Evolutionary conservation across 2,113 vertebrate genomes (phyloP).

Genomic region (Pungitius pungitius): DNA sequence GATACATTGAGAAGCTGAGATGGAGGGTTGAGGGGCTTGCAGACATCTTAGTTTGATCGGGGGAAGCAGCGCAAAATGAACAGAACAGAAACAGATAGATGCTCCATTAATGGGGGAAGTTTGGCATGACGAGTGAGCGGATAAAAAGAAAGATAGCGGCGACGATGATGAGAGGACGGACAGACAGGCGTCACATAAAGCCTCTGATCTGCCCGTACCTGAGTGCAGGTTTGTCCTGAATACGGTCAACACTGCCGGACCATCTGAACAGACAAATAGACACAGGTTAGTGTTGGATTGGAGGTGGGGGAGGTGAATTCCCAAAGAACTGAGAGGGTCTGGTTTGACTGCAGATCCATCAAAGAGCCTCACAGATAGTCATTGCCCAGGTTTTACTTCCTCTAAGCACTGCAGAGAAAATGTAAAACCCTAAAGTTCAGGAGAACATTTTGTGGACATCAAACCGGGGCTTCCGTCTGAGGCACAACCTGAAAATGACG

Average conservation of each 20-base stretch:
- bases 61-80: slow-evolving; percentile 12
- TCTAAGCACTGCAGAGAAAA: background rate
- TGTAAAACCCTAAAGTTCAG: background rate
- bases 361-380: background rate
- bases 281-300: slow-evolving; percentile 30
- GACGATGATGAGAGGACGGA: slow-evolving; percentile 40
- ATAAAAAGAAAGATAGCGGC: background rate
- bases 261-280: slow-evolving; percentile 70
- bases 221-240: slow-evolving; percentile 76
- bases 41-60: slow-evolving; percentile 41
- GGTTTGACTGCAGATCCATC: background rate
- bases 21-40: slow-evolving; percentile 33
- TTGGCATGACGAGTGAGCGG: background rate
- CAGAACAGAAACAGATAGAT: slow-evolving; percentile 47
- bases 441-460: background rate
- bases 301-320: background rate
- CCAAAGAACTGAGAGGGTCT: background rate
- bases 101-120: slow-evolving; percentile 21
- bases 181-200: slow-evolving; percentile 71
- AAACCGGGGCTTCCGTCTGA: background rate
- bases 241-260: slow-evolving; percentile 74
- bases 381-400: background rate
- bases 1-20: slow-evolving; percentile 26
- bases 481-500: slow-evolving; percentile 1
- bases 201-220: slow-evolving; percentile 76